Conservation (phyloP, 2,113 vertebrate genomes). For the Muscicapa adusta region DNA sequence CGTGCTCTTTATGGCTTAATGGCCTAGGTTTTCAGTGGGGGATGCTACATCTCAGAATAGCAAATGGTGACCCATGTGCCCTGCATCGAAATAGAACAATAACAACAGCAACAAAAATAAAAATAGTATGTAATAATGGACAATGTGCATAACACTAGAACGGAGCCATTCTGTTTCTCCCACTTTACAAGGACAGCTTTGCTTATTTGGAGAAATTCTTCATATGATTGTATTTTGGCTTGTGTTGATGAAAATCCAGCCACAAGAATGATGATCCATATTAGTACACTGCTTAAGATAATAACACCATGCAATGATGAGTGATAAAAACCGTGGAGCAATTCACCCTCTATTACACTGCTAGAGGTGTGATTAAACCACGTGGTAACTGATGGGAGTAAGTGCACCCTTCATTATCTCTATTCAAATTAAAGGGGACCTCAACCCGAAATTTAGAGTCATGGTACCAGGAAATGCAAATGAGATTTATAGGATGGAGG, state of each 20-base stretch:
- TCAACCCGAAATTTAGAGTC: not conserved
- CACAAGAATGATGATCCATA: not conserved
- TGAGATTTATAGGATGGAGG: not conserved
- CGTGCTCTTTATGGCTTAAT: not conserved
- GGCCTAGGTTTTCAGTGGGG: not conserved
- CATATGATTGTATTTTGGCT: not conserved
- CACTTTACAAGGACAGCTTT: not conserved
- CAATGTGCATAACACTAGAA: not conserved
- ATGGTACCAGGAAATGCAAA: not conserved
- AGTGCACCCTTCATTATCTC: not conserved
- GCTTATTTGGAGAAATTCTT: not conserved
- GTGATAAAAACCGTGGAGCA: not conserved
- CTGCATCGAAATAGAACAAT: not conserved
- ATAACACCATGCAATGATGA: not conserved
- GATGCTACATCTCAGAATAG: not conserved
- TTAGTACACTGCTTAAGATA: not conserved
- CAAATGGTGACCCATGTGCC: not conserved
- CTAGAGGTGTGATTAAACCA: not conserved
- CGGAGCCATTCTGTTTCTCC: not conserved
- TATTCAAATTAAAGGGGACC: not conserved
- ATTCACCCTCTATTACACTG: not conserved
- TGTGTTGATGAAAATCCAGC: not conserved
- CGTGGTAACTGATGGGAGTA: not conserved
- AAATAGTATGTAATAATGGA: not conserved
- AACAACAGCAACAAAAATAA: not conserved